Evolutionary conservation across 2,888 invertebrate genomes (phyloP), one percentile per base, ranked within the genome.

Genomic region (Serripes groenlandicus): DNA sequence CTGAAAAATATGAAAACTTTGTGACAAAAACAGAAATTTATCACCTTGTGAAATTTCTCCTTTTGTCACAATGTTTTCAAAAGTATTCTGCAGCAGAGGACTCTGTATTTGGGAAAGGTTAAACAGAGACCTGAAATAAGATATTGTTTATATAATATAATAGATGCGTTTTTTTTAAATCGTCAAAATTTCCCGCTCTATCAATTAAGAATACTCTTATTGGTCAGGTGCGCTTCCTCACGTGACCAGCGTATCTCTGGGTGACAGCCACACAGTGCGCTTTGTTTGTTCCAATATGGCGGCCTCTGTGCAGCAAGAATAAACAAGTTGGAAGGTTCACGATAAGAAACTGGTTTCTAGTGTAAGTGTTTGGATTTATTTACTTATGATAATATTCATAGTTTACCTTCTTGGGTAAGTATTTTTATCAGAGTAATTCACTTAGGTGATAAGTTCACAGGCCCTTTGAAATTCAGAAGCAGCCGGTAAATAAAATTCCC

Each of bases 221-320:
- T 26, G 66, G 68, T 62, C 85, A 85, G 85, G 85, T 85, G 85
- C 85, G 85, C 82, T 81, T 82, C 64, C 49, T 77, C 85, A 85
- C 81, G 82, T 85, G 85, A 82, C 75, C 62, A 35, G n/a, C 52
- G 85, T 85, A 74, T 85, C 85, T 78, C 73, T 42, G 74, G 79
- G 85, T 74, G 73, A 85, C 79, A 79, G 76, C 64, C 49, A 73
- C 35, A 66, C 66, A 66, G 1, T 66, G n/a, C 66, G 7, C 18
- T 34, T 62, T 62, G 62, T 42, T 52, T 66, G 42, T 23, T 15
- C 66, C 66, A 66, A 66, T 66, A 90, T 90, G 90, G 90, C 90
- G 88, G 90, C 88, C 69, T 37, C 79, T 83, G 76, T 81, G 81
- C 86, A 83, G 87, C 88, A 87, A 80, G 87, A 70, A 84, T 84